Base-by-base conservation (phyloP, 2,888 invertebrate genomes). In the Napeogenes sylphis region DNA sequence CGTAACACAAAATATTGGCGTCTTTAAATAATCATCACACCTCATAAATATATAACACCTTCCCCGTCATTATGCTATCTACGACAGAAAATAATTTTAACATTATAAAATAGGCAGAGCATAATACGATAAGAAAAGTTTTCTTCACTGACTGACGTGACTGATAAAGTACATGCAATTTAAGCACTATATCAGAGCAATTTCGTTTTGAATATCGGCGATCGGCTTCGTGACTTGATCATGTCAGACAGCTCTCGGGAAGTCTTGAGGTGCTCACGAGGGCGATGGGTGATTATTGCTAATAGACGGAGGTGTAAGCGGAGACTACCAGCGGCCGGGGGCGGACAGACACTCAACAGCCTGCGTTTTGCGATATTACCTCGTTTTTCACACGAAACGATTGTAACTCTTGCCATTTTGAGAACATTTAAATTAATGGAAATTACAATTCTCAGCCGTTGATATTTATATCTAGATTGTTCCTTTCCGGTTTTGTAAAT, bases 281-380 rank as follows among this genome's bases (percentile, higher is more conserved):
- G n/a, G 54, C 46, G 61, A 66, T 62, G 45, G 59, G 61, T 58
- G 64, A 58, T 59, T 55, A 62, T 60, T 59, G 60, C 59, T 57
- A 58, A 59, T 57, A 30, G 64, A 59, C 62, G 59, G 56, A 47
- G 55, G 47, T 46, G 55, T 61, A 61, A 56, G 55, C 30, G 51
- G 35, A 38, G 55, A 55, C 57, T 56, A 60, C 58, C 58, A 64
- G 55, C 57, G 64, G 35, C 55, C 59, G 59, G 58, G 60, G 62
- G 58, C 60, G 56, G 14, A 54, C 51, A 10, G 30, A 30, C 51
- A 51, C 57, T 42, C 55, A 30, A 51, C 60, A 45, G 59, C 56
- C 21, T 45, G 54, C 51, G 3, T 30, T 30, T 51, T 51, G 30
- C 51, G 35, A 32, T 51, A 55, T 55, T 60, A 61, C 45, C 45